These are phyloP conservation scores for Mus minutoides DNA, from an alignment of 2,797 vertebrate species.

Conservation along the genomic window DNA sequence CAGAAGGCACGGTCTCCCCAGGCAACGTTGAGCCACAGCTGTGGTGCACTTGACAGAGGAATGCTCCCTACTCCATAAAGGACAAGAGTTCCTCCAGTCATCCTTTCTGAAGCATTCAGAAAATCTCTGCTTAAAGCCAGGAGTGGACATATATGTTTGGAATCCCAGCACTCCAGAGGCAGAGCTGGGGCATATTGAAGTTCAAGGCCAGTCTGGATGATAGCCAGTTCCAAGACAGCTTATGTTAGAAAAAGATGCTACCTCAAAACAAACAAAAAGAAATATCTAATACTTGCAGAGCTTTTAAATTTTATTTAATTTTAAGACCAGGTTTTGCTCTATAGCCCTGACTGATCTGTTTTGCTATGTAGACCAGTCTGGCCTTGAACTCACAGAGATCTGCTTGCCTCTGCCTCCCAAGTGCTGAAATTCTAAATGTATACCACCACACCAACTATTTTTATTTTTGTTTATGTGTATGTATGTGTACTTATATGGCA, in stretches of 20 bases:
- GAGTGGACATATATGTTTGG: background rate
- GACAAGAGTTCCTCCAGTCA: background rate
- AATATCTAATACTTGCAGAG: conserved; percentile 31
- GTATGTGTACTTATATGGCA: background rate
- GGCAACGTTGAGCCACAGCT: background rate
- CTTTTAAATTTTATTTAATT: background rate
- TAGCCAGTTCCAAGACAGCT: background rate
- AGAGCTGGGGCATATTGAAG: background rate
- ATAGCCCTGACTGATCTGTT: background rate
- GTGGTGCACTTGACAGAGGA: background rate
- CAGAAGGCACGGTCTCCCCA: conserved; percentile 7
- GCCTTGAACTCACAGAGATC: background rate
- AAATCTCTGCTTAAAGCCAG: background rate
- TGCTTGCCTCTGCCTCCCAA: background rate
- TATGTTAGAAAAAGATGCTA: background rate
- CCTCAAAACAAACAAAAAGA: background rate
- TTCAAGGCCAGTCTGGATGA: background rate
- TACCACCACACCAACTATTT: background rate
- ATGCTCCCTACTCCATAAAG: background rate
- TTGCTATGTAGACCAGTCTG: background rate
- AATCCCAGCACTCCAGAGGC: background rate
- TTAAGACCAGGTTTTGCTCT: background rate
- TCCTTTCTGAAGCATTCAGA: background rate
- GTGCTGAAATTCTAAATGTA: background rate
- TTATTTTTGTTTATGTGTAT: background rate